phyloP scores from a whole-genome alignment of 2,888 invertebrate genomes.

The Drosophila helvetica region DNA sequence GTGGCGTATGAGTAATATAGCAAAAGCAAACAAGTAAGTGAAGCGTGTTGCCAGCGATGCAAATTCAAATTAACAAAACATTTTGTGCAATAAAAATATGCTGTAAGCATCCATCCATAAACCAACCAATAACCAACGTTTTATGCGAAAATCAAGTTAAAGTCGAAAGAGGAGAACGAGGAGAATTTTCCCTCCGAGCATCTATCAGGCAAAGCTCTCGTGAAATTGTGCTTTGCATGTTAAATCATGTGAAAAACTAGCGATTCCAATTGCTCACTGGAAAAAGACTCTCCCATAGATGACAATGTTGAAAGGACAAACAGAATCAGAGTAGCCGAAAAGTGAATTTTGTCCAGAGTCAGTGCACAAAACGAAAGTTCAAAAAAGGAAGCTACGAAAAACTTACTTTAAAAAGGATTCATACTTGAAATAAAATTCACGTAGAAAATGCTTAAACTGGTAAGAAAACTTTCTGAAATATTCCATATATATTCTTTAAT shows the following conservation, averaged over 20 bases:
- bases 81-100: background rate
- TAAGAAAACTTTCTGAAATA: background rate
- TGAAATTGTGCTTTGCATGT: conserved; percentile 63
- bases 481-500: background rate
- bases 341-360: conserved; percentile 24
- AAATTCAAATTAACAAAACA: background rate
- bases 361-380: conserved; percentile 1
- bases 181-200: background rate
- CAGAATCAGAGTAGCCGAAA: conserved; percentile 32
- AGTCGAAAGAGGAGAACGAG: background rate
- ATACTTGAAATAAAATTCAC: background rate
- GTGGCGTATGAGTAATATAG: no score
- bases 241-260: conserved; percentile 69
- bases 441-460: background rate
- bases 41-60: background rate
- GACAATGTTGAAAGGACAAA: conserved; percentile 11
- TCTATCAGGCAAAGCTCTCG: conserved; percentile 12
- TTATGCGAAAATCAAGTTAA: conserved; percentile 7
- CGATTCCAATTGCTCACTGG: conserved; percentile 22
- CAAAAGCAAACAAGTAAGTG: background rate
- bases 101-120: background rate
- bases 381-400: no score
- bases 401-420: background rate
- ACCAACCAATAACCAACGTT: background rate
- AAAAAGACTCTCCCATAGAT: conserved; percentile 2